Percentiles rank a stretch among this genome's conserved stretches.
phyloP scores from a whole-genome alignment of 2,113 vertebrate genomes.

The Marmota monax region DNA sequence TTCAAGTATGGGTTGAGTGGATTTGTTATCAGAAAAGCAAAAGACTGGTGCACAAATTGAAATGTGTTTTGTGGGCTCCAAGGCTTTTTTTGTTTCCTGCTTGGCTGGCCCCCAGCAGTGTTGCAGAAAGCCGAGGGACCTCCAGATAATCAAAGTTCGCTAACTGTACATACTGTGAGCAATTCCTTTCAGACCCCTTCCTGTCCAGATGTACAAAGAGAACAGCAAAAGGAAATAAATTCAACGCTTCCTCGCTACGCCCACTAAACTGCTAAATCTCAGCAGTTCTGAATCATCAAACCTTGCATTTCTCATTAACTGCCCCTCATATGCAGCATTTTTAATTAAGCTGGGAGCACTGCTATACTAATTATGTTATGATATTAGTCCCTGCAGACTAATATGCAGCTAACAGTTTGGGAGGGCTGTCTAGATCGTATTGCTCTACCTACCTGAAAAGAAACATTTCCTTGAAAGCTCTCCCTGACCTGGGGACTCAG shows the following conservation, averaged over 20 bases:
- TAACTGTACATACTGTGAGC: slow-evolving; percentile 36
- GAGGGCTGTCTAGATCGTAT: slow-evolving; percentile 78
- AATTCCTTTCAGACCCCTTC: slow-evolving; percentile 76
- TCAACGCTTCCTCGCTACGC: slow-evolving; percentile 71
- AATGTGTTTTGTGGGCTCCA: slow-evolving; percentile 1
- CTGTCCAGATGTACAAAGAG: slow-evolving; percentile 77
- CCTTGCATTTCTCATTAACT: slow-evolving; percentile 87
- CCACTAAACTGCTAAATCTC: slow-evolving; percentile 78
- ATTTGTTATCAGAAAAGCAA: slow-evolving; percentile 51
- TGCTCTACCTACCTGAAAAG: slow-evolving; percentile 75
- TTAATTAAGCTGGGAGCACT: slow-evolving; percentile 85
- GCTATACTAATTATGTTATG: slow-evolving; percentile 86
- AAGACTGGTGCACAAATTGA: slow-evolving; percentile 38
- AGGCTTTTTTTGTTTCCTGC: slow-evolving; percentile 65
- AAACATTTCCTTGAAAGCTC: slow-evolving; percentile 66
- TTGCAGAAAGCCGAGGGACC: slow-evolving; percentile 67
- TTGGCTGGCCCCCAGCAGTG: slow-evolving; percentile 52
- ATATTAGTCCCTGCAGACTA: slow-evolving; percentile 88
- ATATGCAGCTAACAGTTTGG: slow-evolving; percentile 82
- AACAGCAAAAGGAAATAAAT: slow-evolving; percentile 76
- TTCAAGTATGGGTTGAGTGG: slow-evolving; percentile 20
- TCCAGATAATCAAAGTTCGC: slow-evolving; percentile 72
- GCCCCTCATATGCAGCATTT: slow-evolving; percentile 84
- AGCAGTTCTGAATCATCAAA: slow-evolving; percentile 85
- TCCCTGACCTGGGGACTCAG: neutral